phyloP scores from a whole-genome alignment of 2,113 vertebrate genomes.

The Arizona elegans region DNA sequence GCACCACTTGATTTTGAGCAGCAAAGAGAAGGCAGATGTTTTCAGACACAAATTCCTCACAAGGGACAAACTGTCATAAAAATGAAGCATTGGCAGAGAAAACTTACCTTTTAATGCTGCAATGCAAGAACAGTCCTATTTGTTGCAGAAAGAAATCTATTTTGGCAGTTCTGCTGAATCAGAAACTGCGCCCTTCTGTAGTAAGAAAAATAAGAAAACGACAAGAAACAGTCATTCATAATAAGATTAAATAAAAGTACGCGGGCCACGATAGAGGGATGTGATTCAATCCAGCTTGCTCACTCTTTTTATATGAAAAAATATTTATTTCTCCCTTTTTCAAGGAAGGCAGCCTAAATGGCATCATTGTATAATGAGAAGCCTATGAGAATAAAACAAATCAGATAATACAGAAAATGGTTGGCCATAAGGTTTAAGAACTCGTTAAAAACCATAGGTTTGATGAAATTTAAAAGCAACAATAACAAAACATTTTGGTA shows the following conservation, averaged over 20 bases:
- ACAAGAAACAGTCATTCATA: conserved; percentile 18
- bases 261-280: neutral
- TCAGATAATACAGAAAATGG: neutral
- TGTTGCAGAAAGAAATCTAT: neutral
- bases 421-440: neutral
- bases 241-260: neutral
- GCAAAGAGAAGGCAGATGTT: neutral
- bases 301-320: neutral
- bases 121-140: neutral
- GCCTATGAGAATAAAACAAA: neutral
- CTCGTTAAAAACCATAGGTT: neutral
- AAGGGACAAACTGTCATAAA: neutral
- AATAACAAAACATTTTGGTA: neutral
- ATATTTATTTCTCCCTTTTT: neutral
- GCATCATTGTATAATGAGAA: neutral
- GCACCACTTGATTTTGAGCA: neutral
- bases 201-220: neutral
- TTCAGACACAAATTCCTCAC: conserved; percentile 12
- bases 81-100: neutral
- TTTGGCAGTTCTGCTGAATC: conserved; percentile 29
- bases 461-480: neutral
- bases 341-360: neutral
- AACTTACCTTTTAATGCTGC: neutral
- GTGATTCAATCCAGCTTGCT: neutral
- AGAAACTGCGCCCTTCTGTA: conserved; percentile 8